Evolutionary conservation across 2,797 vertebrate genomes (phyloP), one percentile per base, ranked within the genome.

Genomic region (Erpetoichthys calabaricus): DNA sequence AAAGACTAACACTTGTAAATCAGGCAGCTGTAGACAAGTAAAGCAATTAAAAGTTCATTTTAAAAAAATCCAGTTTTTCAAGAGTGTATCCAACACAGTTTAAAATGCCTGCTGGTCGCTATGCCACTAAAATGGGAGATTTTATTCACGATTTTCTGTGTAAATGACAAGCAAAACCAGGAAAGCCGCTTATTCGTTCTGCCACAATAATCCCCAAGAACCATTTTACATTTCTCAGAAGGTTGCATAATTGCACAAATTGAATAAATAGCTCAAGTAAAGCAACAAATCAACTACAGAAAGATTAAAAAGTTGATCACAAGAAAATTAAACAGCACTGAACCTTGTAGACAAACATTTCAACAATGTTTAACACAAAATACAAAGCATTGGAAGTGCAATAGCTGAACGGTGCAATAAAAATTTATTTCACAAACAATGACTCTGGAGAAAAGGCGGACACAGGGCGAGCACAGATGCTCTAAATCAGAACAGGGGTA

Each of bases 311-410:
- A 70, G 73, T 60, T 67, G 70, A 79, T 80, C 71, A 74, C 61
- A 59, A 68, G 77, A 77, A 83, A 81, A 79, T 80, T 73, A 80
- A 82, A 80, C 57, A 43, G 59, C 73, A 78, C 67, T 75, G 74
- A 80, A 80, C 73, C 79, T 77, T 80, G 75, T 78, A 79, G 79
- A 81, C 77, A 77, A 82, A 84, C 76, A 76, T 79, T 81, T 80
- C 70, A 68, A 79, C 73, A 75, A 70, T 74, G 73, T 77, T 77
- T 65, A 76, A 79, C 72, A 70, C 70, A 69, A 64, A 70, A 68
- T 62, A 65, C 68, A 67, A 58, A 65, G 65, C 45, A 65, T 63
- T 64, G 64, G 59, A 67, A 67, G 79, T 78, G 72, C 77, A 82
- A 77, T 73, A 74, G 67, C 64, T 46, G 8, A 42, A 60, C 45